phyloP scores from a whole-genome alignment of 1,140 invertebrate species.

The Aporrectodea caliginosa region DNA sequence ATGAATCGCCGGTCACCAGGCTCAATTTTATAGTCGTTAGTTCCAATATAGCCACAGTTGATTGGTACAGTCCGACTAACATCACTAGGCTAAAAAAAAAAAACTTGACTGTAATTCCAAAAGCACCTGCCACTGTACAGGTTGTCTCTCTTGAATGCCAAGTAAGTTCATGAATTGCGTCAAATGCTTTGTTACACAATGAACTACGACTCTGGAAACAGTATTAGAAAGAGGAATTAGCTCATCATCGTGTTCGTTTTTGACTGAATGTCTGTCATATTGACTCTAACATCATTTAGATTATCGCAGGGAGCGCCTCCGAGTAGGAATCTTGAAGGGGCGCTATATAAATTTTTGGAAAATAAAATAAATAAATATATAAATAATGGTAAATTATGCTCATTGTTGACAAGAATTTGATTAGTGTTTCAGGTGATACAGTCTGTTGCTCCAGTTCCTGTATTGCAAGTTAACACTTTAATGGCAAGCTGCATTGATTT shows the following conservation, averaged over 20 bases:
- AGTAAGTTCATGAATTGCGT: not conserved
- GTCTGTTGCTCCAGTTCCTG: too few relatives aligned
- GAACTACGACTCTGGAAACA: not conserved
- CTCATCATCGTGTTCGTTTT: not conserved
- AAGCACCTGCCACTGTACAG: not conserved
- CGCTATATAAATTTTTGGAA: too few relatives aligned
- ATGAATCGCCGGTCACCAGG: constrained; percentile 32
- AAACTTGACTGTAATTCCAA: too few relatives aligned
- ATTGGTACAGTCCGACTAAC: constrained; percentile 26
- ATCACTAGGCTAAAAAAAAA: not conserved
- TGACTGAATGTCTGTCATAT: not conserved
- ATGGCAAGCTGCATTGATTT: too few relatives aligned
- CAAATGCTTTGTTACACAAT: not conserved
- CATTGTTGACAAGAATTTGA: too few relatives aligned
- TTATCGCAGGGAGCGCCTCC: too few relatives aligned
- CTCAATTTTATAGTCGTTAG: constrained; percentile 33
- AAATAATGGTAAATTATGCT: too few relatives aligned
- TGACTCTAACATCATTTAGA: too few relatives aligned
- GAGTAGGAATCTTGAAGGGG: too few relatives aligned
- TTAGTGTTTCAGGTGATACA: too few relatives aligned
- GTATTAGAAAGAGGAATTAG: not conserved
- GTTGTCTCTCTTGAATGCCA: not conserved
- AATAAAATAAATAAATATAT: too few relatives aligned
- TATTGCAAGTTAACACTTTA: too few relatives aligned
- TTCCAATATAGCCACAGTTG: constrained; percentile 35